phyloP scores from a whole-genome alignment of 2,888 invertebrate genomes.

The Dorcus parallelipipedus region DNA sequence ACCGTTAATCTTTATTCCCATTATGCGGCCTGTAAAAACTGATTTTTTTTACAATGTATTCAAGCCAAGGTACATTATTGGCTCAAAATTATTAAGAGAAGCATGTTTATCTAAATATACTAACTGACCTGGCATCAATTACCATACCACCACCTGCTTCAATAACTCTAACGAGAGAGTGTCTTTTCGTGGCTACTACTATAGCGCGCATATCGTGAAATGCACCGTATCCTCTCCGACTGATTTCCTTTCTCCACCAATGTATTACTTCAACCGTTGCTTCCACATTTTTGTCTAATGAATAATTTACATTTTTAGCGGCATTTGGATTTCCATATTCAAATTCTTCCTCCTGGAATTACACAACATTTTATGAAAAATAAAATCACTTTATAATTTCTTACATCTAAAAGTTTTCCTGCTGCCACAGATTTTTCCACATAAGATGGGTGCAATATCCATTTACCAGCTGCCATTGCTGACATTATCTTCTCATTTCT shows the following conservation, averaged over 20 bases:
- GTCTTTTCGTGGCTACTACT: constrained; percentile 58
- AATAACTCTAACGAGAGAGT: constrained; percentile 66
- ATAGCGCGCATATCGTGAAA: constrained; percentile 55
- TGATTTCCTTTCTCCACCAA: constrained; percentile 65
- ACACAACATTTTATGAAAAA: constrained; percentile 32
- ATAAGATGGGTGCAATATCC: constrained; percentile 82
- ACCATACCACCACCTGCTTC: constrained; percentile 74
- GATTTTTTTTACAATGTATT: too few species aligned
- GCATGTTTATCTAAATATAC: background rate
- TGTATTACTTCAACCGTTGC: constrained; percentile 57
- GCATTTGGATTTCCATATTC: constrained; percentile 82
- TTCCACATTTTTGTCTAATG: constrained; percentile 44
- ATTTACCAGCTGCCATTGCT: constrained; percentile 83
- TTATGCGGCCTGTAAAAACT: too few species aligned
- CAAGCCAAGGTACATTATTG: too few species aligned
- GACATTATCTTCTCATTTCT: constrained; percentile 87
- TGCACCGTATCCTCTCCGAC: constrained; percentile 45
- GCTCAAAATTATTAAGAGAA: background rate
- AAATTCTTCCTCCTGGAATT: constrained; percentile 69
- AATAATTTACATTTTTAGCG: constrained; percentile 49
- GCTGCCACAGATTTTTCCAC: constrained; percentile 63
- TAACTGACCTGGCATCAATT: constrained; percentile 57
- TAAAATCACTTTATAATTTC: constrained; percentile 26
- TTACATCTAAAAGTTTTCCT: constrained; percentile 63
- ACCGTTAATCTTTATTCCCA: too few species aligned